A percentile compares a stretch with the other conserved stretches of the same genome.
Conservation (phyloP, 2,888 invertebrate species). For the Hedychridium roseum region DNA sequence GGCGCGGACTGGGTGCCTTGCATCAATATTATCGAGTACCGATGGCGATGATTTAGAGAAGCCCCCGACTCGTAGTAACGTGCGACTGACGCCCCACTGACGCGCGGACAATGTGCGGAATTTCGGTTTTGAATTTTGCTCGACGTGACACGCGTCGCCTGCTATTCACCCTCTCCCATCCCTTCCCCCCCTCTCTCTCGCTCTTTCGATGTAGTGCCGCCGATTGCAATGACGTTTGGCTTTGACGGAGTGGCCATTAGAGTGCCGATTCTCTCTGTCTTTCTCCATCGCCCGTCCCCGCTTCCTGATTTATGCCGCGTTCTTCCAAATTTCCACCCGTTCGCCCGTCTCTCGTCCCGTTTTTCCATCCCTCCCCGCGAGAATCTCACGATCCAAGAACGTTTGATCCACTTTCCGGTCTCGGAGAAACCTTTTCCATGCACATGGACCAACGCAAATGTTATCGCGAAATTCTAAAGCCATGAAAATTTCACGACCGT, state of each 20-base stretch:
- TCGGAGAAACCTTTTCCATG: too few relatives aligned
- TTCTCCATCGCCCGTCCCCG: conserved; percentile 35
- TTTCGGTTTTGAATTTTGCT: conserved; percentile 61
- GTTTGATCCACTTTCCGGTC: too few relatives aligned
- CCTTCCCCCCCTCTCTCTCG: too few relatives aligned
- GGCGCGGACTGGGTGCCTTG: conserved; percentile 5
- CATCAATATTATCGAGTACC: conserved; percentile 8
- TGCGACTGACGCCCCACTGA: conserved; percentile 57
- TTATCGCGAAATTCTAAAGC: too few relatives aligned
- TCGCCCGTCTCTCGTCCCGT: background rate
- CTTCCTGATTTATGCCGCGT: conserved; percentile 45
- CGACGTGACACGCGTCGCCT: conserved; percentile 47
- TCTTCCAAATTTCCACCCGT: conserved; percentile 33
- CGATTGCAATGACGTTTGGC: conserved; percentile 53
- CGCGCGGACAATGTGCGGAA: conserved; percentile 58
- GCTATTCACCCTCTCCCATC: too few relatives aligned
- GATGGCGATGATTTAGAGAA: conserved; percentile 37
- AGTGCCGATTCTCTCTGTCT: too few relatives aligned
- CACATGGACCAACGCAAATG: too few relatives aligned
- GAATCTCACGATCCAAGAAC: too few relatives aligned
- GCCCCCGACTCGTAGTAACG: conserved; percentile 35
- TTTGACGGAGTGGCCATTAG: conserved; percentile 58
- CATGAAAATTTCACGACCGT: too few relatives aligned
- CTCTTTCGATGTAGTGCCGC: conserved; percentile 48
- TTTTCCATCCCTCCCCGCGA: background rate